Base-by-base conservation (phyloP, 2,113 vertebrate genomes). In the Oryzias woworae region DNA sequence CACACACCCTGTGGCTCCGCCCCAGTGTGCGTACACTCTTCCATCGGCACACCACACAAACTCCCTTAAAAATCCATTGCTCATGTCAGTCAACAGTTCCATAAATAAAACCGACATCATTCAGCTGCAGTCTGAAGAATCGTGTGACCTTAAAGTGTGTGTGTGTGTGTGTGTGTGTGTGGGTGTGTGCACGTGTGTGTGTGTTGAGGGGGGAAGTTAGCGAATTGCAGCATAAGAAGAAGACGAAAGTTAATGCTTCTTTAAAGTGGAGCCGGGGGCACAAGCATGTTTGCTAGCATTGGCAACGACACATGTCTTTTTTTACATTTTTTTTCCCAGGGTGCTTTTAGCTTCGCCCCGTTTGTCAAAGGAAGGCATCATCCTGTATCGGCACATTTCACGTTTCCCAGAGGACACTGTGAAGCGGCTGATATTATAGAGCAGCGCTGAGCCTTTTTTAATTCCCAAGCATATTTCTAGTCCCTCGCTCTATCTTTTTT, bases 401-500 rank as follows among this genome's bases (percentile, higher is more conserved):
- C 84, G 84, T 87, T 82, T 88, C 89, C 89, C 86, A 80, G 77
- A 86, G 88, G 90, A 89, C 87, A 84, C 66, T 80, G 88, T 83
- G 84, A 86, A 87, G 89, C 75, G 73, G 85, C 62, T 84, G 77
- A 89, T 90, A 90, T 90, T 91, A 92, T 89, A 88, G 86, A 89
- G 83, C 85, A 89, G 77, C 71, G 66, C 84, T 85, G 87, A 91
- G 86, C 85, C 89, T 92, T 92, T 91, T 92, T 92, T 90, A 92
- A 91, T 92, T 92, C 86, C 87, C 86, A 82, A 83, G 83, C 84
- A 89, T 91, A 88, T 92, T 89, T 89, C 86, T 69, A 87, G 72
- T 81, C 78, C 79, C 78, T 78, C 82, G 80, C 77, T 73, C 82
- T 78, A 60, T 59, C 72, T 74, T 63, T 17, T 80, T 71, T 56